phyloP scores from a whole-genome alignment of 2,888 invertebrate species.

The Epirrhoe tristata region DNA sequence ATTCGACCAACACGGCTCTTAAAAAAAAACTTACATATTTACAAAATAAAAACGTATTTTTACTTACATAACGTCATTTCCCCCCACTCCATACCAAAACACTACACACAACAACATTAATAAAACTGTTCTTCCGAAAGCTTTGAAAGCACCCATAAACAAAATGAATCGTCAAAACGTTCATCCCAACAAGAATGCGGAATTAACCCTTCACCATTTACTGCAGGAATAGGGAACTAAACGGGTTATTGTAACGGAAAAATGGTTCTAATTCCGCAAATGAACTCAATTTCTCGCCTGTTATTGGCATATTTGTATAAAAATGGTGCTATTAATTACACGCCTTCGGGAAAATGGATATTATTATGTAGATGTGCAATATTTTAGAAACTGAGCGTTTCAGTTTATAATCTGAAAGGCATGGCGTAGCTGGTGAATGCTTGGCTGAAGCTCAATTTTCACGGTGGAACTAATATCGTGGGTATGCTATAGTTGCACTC shows the following conservation, averaged over 20 bases:
- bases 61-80: neutral
- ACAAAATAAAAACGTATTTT: no score
- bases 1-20: no score
- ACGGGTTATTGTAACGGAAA: slow-evolving; percentile 39
- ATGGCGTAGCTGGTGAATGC: no score
- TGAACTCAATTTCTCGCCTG: slow-evolving; percentile 37
- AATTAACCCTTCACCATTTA: slow-evolving; percentile 23
- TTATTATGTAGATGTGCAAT: no score
- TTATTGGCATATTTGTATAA: slow-evolving; percentile 40
- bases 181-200: slow-evolving; percentile 16
- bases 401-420: no score
- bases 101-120: neutral
- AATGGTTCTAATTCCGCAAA: slow-evolving; percentile 36
- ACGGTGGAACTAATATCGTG: no score
- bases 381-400: no score
- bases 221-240: slow-evolving; percentile 29
- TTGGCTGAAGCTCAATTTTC: no score
- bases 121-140: neutral
- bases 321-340: slow-evolving; percentile 28
- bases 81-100: neutral
- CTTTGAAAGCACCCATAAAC: slow-evolving; percentile 16
- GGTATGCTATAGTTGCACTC: no score
- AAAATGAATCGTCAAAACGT: slow-evolving; percentile 18
- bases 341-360: neutral
- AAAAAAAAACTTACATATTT: no score